Percentiles rank a stretch among this genome's conserved stretches.
Evolutionary conservation across 2,888 invertebrate species (phyloP).

Genomic region (Stramonita haemastoma): DNA sequence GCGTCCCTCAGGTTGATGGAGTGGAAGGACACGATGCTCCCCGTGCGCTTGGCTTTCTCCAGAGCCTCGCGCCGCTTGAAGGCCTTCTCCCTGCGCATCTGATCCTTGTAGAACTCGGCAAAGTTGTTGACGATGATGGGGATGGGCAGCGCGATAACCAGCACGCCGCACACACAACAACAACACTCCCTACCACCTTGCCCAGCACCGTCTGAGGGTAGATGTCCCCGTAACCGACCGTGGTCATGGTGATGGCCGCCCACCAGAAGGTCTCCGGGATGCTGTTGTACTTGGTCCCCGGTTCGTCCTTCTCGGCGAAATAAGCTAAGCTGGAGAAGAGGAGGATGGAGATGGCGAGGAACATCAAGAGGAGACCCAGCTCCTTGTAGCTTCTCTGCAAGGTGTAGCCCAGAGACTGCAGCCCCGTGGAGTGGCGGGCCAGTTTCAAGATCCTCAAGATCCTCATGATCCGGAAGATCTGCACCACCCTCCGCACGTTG

Average conservation of each 20-base stretch:
- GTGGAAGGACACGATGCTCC: slow-evolving; percentile 98
- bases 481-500: slow-evolving; percentile 98
- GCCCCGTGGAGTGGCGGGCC: slow-evolving; percentile 97
- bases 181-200: slow-evolving; percentile 99
- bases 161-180: slow-evolving; percentile 99
- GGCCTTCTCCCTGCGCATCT: slow-evolving; percentile 99
- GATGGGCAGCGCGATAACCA: slow-evolving; percentile 99
- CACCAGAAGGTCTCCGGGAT: slow-evolving; percentile 99
- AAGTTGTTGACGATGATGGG: slow-evolving; percentile 99
- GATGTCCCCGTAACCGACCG: slow-evolving; percentile 96
- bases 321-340: slow-evolving; percentile 99
- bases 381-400: slow-evolving; percentile 99
- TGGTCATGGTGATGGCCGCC: slow-evolving; percentile 94
- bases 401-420: slow-evolving; percentile 98
- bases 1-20: slow-evolving; percentile 95
- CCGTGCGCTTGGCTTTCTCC: slow-evolving; percentile 97
- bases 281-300: slow-evolving; percentile 96
- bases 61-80: slow-evolving; percentile 97
- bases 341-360: slow-evolving; percentile 98
- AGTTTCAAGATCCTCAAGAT: slow-evolving; percentile 78
- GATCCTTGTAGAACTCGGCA: slow-evolving; percentile 99
- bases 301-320: slow-evolving; percentile 99
- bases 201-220: slow-evolving; percentile 98
- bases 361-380: slow-evolving; percentile 96
- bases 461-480: slow-evolving; percentile 93